These are phyloP conservation scores for Actinia tenebrosa DNA, from an alignment of 64 coral and sea anemone genomes.

Conservation along the genomic window DNA sequence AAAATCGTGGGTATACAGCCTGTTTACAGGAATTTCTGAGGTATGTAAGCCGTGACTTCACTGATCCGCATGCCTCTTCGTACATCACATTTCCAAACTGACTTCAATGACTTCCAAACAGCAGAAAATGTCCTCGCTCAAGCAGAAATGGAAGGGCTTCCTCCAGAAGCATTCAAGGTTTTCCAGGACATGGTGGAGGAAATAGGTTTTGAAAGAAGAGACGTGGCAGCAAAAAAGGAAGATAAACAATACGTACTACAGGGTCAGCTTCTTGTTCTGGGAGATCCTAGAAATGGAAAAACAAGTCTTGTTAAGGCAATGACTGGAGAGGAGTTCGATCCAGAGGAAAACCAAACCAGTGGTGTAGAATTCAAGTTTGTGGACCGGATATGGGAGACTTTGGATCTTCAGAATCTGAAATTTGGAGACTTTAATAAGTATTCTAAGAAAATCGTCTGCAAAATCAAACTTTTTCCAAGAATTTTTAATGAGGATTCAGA, in stretches of 20 bases:
- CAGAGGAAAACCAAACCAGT: constrained; percentile 12
- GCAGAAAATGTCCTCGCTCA: constrained; percentile 13
- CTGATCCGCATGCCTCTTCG: not conserved
- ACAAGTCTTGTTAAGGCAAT: constrained; percentile 46
- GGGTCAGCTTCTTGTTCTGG: constrained; percentile 46
- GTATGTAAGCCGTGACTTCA: too few species aligned
- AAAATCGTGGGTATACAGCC: too few species aligned
- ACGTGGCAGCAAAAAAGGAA: constrained; percentile 10
- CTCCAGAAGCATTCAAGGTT: not conserved
- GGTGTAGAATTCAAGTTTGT: constrained; percentile 48
- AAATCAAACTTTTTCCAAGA: not conserved
- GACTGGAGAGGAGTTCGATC: constrained; percentile 41
- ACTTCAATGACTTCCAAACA: not conserved
- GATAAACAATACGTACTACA: constrained; percentile 29
- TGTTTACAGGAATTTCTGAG: too few species aligned
- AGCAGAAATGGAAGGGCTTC: not conserved
- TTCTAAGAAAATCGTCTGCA: not conserved
- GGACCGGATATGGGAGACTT: constrained; percentile 19
- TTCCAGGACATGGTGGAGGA: not conserved
- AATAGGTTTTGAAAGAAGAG: not conserved
- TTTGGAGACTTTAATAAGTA: constrained; percentile 47
- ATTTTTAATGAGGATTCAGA: not conserved
- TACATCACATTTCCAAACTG: not conserved
- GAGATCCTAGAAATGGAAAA: constrained; percentile 43
- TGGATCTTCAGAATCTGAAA: constrained; percentile 14